Base-by-base conservation (phyloP, 2,113 vertebrate species). In the Podarcis muralis region DNA sequence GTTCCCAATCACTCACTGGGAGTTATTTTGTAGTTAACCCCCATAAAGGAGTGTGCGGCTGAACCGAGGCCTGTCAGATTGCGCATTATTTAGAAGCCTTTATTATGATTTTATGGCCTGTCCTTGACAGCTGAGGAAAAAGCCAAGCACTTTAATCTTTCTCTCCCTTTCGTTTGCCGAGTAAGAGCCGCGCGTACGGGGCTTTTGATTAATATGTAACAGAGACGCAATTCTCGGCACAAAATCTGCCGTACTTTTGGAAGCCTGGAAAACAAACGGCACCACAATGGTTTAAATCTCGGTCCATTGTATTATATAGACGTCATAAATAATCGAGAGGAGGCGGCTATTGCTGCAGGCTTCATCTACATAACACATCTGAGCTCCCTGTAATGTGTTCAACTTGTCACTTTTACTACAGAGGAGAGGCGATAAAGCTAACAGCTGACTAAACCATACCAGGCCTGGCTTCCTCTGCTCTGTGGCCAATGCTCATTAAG, bases 21-120 rank as follows among this genome's bases (percentile, higher is more conserved):
- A 98, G 97, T 97, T 97, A 98, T 98, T 98, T 97, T 97, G 97
- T 97, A 97, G 97, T 98, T 98, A 98, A 98, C 97, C 97, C 97
- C 97, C 97, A 97, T 97, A 97, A 97, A 97, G 97, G 97, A 96
- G 96, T 96, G 95, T 92, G 95, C 85, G 86, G 94, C 95, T 69
- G 95, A 97, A 96, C 96, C 92, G 96, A 96, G 96, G 95, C 95
- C 97, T 97, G 97, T 97, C 97, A 97, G 94, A 97, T 74, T 96
- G 96, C 97, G 97, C 96, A 94, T 98, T 97, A 98, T 97, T 97
- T 97, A 97, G 97, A 97, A 97, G 96, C 96, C 96, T 94, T 97
- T 97, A 97, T 98, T 98, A 97, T 97, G 97, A 97, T 97, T 98
- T 98, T 97, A 98, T 97, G 97, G 97, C 97, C 95, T 95, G 96